Evolutionary conservation across 2,888 invertebrate species (phyloP).

Genomic region (Hetaerina titia): DNA sequence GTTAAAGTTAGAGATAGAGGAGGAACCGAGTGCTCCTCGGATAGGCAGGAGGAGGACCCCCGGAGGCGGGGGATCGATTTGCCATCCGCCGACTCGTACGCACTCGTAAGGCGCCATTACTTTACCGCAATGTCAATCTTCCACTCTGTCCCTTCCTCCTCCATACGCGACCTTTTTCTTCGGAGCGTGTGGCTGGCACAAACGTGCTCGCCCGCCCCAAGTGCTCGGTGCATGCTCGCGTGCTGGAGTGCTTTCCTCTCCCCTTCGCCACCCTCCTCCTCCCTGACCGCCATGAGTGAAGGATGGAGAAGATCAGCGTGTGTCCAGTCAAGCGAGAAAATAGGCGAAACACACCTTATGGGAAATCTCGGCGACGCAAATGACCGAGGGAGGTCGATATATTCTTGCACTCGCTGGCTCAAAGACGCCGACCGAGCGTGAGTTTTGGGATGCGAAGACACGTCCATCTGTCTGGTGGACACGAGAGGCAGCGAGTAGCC

Average conservation of each 20-base stretch:
- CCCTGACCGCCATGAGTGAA: neutral
- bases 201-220: neutral
- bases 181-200: neutral
- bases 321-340: slow-evolving; percentile 19
- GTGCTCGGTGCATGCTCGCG: neutral
- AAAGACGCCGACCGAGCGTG: neutral
- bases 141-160: neutral
- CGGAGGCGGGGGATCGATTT: slow-evolving; percentile 7
- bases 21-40: neutral
- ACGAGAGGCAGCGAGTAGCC: neutral
- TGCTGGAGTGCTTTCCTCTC: neutral
- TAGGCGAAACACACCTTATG: neutral
- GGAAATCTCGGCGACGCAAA: neutral
- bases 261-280: neutral
- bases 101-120: neutral
- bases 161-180: neutral
- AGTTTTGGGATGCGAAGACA: neutral
- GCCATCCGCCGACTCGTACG: neutral
- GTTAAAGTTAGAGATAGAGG: neutral
- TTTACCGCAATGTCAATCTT: slow-evolving; percentile 19
- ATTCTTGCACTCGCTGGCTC: neutral
- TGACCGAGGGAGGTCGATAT: slow-evolving; percentile 25
- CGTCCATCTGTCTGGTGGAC: neutral
- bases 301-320: slow-evolving; percentile 35
- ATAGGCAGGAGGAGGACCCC: neutral